These are phyloP conservation scores for Cydia strobilella DNA, from an alignment of 1,140 invertebrate genomes.

Conservation along the genomic window DNA sequence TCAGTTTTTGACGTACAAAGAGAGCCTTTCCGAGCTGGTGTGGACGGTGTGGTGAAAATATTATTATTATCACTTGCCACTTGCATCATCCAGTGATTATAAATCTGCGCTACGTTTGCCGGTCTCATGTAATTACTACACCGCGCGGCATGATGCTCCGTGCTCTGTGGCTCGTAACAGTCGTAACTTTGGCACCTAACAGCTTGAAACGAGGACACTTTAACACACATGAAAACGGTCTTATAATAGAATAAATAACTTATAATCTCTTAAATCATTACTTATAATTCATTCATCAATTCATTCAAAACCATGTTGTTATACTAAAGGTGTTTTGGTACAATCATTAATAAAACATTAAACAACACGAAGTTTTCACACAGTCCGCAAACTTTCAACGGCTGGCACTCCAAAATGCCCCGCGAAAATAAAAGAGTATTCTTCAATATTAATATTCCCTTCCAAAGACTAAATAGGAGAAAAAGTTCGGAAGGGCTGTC, in stretches of 20 bases:
- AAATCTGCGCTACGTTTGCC: background rate
- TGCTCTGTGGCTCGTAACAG: background rate
- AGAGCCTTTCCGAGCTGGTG: too few species aligned
- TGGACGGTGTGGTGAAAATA: too few species aligned
- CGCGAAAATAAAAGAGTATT: background rate
- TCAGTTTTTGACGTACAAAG: too few species aligned
- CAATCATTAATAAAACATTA: too few species aligned
- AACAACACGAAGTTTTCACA: background rate
- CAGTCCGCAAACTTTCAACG: background rate
- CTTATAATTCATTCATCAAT: too few species aligned
- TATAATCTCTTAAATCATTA: background rate
- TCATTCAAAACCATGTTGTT: too few species aligned
- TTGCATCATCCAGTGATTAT: background rate
- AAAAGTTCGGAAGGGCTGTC: constrained; percentile 17
- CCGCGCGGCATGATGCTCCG: background rate
- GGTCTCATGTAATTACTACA: background rate
- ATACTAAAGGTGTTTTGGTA: too few species aligned
- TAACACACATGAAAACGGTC: background rate
- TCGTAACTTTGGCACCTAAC: constrained; percentile 1
- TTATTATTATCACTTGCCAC: background rate
- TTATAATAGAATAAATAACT: background rate
- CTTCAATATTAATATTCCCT: constrained; percentile 21
- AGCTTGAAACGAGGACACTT: background rate
- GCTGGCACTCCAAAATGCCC: background rate
- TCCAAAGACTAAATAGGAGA: constrained; percentile 19